These are phyloP conservation scores for Ectobius pallidus DNA, from an alignment of 2,888 invertebrate species.

Conservation along the genomic window DNA sequence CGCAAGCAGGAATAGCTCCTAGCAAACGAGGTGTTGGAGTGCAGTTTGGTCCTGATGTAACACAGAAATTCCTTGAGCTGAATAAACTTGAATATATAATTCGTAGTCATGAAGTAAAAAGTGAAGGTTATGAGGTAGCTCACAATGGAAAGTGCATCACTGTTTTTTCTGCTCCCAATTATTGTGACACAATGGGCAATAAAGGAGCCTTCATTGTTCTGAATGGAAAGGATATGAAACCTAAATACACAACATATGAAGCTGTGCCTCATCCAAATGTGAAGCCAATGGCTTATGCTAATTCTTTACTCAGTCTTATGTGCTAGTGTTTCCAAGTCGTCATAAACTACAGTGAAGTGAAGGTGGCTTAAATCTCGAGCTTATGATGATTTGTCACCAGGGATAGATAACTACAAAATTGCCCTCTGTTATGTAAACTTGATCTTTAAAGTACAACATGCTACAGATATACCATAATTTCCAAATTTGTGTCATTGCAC, in stretches of 20 bases:
- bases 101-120: slow-evolving; percentile 97
- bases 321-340: slow-evolving; percentile 60
- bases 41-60: slow-evolving; percentile 98
- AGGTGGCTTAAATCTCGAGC: slow-evolving; percentile 5
- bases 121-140: slow-evolving; percentile 92
- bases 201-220: slow-evolving; percentile 97
- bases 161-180: slow-evolving; percentile 99
- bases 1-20: slow-evolving; percentile 83
- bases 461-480: too few species aligned
- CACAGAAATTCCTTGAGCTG: slow-evolving; percentile 77
- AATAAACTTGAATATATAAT: slow-evolving; percentile 95
- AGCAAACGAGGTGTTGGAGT: slow-evolving; percentile 98
- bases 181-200: slow-evolving; percentile 99
- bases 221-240: slow-evolving; percentile 88
- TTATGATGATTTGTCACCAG: too few species aligned
- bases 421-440: too few species aligned
- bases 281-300: slow-evolving; percentile 97
- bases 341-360: slow-evolving; percentile 24
- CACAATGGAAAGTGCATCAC: slow-evolving; percentile 97
- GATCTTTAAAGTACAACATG: too few species aligned
- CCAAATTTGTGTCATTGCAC: too few species aligned
- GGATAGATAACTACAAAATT: too few species aligned
- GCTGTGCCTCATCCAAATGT: slow-evolving; percentile 98
- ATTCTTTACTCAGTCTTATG: slow-evolving; percentile 78
- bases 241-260: slow-evolving; percentile 89